phyloP scores from a whole-genome alignment of 2,797 vertebrate species.

The Rachycentron canadum region DNA sequence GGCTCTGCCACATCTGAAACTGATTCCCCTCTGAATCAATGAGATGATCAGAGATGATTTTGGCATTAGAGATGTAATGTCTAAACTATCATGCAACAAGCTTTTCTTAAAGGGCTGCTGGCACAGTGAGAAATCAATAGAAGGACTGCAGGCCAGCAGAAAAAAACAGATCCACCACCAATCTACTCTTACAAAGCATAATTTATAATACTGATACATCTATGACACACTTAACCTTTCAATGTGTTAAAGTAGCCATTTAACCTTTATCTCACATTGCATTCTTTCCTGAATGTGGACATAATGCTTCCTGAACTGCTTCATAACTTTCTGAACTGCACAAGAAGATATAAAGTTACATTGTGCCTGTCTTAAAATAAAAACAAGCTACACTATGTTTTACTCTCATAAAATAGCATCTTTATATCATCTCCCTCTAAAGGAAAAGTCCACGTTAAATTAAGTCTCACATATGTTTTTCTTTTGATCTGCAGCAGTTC shows the following conservation, averaged over 20 bases:
- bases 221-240: conserved; percentile 21
- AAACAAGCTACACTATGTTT: conserved; percentile 22
- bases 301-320: conserved; percentile 8
- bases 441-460: conserved; percentile 37
- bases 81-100: conserved; percentile 51
- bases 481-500: conserved; percentile 66
- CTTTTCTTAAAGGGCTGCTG: conserved; percentile 34
- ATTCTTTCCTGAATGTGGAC: conserved; percentile 5
- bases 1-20: conserved; percentile 48
- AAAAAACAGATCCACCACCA: conserved; percentile 20
- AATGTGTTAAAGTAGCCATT: conserved; percentile 13
- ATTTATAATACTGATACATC: conserved; percentile 20
- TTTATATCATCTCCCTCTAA: conserved; percentile 17
- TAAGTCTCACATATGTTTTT: conserved; percentile 61
- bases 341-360: conserved; percentile 3
- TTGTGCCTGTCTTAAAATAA: conserved; percentile 13
- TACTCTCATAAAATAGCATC: conserved; percentile 24
- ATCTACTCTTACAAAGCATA: conserved; percentile 20
- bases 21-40: conserved; percentile 58
- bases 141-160: conserved; percentile 19
- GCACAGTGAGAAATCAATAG: conserved; percentile 39
- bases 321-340: not conserved
- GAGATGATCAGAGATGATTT: conserved; percentile 62
- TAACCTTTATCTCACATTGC: not conserved
- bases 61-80: conserved; percentile 40